These are phyloP conservation scores for Hippocampus abdominalis DNA, from an alignment of 2,113 vertebrate species.

Conservation along the genomic window DNA sequence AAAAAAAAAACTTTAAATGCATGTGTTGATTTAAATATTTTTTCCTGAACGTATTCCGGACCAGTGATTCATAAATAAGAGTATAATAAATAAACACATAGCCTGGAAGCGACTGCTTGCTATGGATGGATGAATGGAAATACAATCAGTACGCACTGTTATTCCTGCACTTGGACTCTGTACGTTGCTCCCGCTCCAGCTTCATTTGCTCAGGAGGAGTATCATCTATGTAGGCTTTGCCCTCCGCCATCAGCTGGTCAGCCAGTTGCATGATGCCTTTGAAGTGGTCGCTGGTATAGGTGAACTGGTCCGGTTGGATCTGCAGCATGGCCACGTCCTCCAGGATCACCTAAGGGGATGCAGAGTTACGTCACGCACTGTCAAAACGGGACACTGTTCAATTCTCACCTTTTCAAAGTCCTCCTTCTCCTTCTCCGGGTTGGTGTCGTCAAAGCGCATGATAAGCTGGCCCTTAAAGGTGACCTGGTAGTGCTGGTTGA, in stretches of 20 bases:
- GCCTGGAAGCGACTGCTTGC: too few species aligned
- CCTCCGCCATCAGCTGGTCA: slow-evolving; percentile 86
- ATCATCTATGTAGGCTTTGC: slow-evolving; percentile 91
- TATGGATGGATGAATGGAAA: too few species aligned
- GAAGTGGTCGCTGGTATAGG: slow-evolving; percentile 97
- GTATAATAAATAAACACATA: not conserved
- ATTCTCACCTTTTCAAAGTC: slow-evolving; percentile 95
- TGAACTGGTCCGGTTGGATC: slow-evolving; percentile 95
- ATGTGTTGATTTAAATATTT: too few species aligned
- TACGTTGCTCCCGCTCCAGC: slow-evolving; percentile 88
- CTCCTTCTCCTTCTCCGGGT: slow-evolving; percentile 99
- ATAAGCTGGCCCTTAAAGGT: slow-evolving; percentile 97
- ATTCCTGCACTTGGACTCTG: slow-evolving; percentile 81
- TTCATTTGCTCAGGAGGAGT: slow-evolving; percentile 96
- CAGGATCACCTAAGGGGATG: slow-evolving; percentile 84
- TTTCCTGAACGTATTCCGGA: not conserved
- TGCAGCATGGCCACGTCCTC: slow-evolving; percentile 95
- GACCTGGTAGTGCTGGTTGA: slow-evolving; percentile 98
- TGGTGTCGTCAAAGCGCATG: slow-evolving; percentile 99
- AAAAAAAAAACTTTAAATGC: too few species aligned
- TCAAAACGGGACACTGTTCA: not conserved
- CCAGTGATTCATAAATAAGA: not conserved
- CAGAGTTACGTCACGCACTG: not conserved
- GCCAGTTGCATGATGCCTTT: slow-evolving; percentile 82
- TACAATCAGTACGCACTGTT: slow-evolving; percentile 77